A percentile compares a stretch with the other conserved stretches of the same genome.
phyloP scores from a whole-genome alignment of 2,113 vertebrate species.

The Rhinogobius similis region DNA sequence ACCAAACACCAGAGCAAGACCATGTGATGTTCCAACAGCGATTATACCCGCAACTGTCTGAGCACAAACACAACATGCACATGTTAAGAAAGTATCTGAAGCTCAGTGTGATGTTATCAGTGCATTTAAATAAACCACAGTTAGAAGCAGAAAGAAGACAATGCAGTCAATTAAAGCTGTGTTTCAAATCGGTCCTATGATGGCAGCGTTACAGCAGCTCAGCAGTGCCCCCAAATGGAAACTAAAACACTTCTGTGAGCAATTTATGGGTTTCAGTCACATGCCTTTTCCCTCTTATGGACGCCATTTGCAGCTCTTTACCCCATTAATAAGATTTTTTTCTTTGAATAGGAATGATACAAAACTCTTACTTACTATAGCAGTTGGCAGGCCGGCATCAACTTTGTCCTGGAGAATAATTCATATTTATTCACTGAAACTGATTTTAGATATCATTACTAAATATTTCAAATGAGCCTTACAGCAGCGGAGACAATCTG shows the following conservation, averaged over 20 bases:
- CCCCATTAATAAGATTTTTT: background rate
- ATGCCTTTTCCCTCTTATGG: background rate
- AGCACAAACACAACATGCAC: slow-evolving; percentile 16
- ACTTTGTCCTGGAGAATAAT: slow-evolving; percentile 88
- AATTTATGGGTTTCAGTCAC: background rate
- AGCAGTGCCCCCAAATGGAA: background rate
- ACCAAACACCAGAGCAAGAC: slow-evolving; percentile 95
- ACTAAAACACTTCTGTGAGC: background rate
- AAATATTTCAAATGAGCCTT: slow-evolving; percentile 49
- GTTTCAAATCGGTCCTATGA: background rate
- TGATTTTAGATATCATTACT: background rate
- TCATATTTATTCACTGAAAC: background rate
- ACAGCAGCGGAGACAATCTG: slow-evolving; percentile 96
- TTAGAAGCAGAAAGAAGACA: background rate
- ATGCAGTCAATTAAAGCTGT: background rate
- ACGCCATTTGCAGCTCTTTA: background rate
- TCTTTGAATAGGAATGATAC: background rate
- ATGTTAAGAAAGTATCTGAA: background rate
- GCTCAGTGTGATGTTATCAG: no score
- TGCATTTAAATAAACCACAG: no score
- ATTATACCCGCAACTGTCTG: slow-evolving; percentile 94
- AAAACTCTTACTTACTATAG: slow-evolving; percentile 85
- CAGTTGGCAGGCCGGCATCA: slow-evolving; percentile 95
- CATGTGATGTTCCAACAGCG: slow-evolving; percentile 97
- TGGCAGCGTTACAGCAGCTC: background rate